Evolutionary conservation across 2,113 vertebrate genomes (phyloP).

Genomic region (Macrotus californicus): DNA sequence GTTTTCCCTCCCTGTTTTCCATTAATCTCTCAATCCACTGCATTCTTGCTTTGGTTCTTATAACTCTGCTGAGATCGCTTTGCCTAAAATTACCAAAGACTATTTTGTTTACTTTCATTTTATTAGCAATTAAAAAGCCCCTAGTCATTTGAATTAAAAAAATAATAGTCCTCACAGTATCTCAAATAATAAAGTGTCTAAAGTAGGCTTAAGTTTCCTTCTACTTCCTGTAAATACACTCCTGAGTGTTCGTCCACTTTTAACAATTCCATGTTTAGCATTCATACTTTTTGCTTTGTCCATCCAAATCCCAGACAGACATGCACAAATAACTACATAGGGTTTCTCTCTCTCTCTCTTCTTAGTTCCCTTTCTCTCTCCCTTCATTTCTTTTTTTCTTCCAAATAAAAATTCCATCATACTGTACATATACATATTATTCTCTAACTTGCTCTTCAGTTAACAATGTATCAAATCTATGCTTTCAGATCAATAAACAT

Average conservation of each 20-base stretch:
- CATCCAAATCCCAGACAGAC: slow-evolving; percentile 1
- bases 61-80: not conserved
- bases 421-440: not conserved
- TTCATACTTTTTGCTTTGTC: not conserved
- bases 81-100: not conserved
- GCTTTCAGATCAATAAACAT: not conserved
- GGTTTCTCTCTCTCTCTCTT: not conserved
- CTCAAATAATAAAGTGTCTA: not conserved
- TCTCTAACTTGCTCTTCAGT: not conserved
- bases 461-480: not conserved
- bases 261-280: not conserved
- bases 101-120: slow-evolving; percentile 10
- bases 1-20: not conserved
- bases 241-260: not conserved
- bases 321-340: not conserved
- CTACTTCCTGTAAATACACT: not conserved
- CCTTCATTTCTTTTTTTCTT: not conserved
- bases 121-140: not conserved
- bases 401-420: not conserved
- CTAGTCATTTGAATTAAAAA: not conserved
- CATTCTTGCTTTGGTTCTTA: not conserved
- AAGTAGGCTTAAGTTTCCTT: not conserved
- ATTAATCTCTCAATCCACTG: not conserved
- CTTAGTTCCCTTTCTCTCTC: not conserved
- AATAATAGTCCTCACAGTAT: not conserved